phyloP scores from a whole-genome alignment of 2,113 vertebrate species.

The Chlamydotis undulata region DNA sequence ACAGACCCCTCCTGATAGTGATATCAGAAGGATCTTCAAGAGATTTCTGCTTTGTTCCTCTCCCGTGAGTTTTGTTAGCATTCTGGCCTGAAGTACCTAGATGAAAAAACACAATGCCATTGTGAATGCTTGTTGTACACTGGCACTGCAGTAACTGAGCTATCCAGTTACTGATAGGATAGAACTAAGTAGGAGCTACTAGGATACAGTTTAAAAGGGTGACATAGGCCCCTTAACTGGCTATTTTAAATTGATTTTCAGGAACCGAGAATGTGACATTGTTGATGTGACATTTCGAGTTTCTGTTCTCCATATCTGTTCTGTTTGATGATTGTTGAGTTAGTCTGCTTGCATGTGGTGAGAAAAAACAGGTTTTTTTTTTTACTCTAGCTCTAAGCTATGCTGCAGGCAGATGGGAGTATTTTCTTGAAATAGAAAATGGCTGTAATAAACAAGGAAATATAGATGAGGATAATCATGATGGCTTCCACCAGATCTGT shows the following conservation, averaged over 20 bases:
- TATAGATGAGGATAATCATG: constrained; percentile 11
- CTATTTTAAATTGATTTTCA: constrained; percentile 8
- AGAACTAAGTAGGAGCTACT: not conserved
- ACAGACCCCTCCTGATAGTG: not conserved
- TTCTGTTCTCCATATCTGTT: constrained; percentile 11
- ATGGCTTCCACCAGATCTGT: constrained; percentile 29
- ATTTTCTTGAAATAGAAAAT: constrained; percentile 62
- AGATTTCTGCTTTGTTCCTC: not conserved
- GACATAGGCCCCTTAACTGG: not conserved
- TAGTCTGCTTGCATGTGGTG: constrained; percentile 3
- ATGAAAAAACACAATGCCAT: not conserved
- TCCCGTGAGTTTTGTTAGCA: not conserved
- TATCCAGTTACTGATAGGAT: not conserved
- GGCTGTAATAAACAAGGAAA: constrained; percentile 58
- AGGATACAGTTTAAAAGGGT: not conserved
- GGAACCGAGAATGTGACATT: not conserved
- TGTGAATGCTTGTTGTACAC: not conserved
- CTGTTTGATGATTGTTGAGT: constrained; percentile 12
- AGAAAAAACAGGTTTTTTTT: constrained; percentile 23
- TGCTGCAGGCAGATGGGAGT: constrained; percentile 48
- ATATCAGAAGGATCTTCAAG: not conserved
- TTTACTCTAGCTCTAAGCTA: constrained; percentile 22
- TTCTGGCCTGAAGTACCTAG: not conserved
- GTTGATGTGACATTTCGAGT: constrained; percentile 9
- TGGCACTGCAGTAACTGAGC: not conserved